These are phyloP conservation scores for Poecilia picta DNA, from an alignment of 2,797 vertebrate species.

Conservation along the genomic window DNA sequence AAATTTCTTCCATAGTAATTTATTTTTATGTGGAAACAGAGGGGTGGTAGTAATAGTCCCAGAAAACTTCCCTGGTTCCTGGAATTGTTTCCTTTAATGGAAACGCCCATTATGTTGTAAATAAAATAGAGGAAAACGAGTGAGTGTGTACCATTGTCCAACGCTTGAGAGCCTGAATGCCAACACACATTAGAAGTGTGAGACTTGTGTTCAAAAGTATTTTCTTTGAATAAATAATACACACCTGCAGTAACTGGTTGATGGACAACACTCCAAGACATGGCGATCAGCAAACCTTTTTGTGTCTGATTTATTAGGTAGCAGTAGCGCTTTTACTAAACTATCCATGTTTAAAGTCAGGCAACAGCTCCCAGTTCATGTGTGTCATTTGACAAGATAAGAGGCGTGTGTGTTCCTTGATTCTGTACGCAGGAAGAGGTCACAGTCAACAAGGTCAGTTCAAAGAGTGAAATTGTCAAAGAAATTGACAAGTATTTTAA, in stretches of 20 bases:
- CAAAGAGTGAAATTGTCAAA: background rate
- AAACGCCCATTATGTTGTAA: background rate
- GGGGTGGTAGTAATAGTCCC: background rate
- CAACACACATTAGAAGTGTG: background rate
- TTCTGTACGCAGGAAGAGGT: background rate
- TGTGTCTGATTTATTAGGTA: background rate
- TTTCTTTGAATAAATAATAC: background rate
- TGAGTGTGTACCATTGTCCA: background rate
- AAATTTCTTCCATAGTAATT: background rate
- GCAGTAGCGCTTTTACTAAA: background rate
- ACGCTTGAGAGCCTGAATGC: background rate
- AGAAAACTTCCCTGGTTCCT: background rate
- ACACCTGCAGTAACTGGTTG: background rate
- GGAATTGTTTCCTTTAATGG: background rate
- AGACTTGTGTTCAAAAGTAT: background rate
- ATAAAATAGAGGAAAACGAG: background rate
- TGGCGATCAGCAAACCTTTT: background rate
- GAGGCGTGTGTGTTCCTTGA: background rate
- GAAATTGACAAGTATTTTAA: background rate
- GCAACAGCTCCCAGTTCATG: background rate
- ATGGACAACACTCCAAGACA: background rate
- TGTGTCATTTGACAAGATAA: background rate
- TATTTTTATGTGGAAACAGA: background rate
- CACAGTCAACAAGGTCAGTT: background rate
- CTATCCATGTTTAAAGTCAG: background rate